Base-by-base conservation (phyloP, 2,113 vertebrate species). In the Echinops telfairi region DNA sequence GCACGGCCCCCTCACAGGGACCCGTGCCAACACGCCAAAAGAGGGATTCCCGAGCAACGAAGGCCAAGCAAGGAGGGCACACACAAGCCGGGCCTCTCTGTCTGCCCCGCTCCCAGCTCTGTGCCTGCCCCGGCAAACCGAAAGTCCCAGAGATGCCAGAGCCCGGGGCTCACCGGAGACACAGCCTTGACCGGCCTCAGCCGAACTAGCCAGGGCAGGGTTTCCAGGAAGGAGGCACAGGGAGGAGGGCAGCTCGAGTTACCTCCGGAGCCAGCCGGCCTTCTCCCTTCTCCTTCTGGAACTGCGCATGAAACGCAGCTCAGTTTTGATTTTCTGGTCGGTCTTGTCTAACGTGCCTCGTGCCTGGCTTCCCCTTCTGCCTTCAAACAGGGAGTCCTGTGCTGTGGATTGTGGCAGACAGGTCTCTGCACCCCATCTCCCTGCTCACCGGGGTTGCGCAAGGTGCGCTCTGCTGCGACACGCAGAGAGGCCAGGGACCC, bases 381-480 rank as follows among this genome's bases (percentile, higher is more conserved):
- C 27, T 60, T 66, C 78, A 85, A 27, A 23, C 36, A 36, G 40
- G 68, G 62, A 90, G 82, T 43, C 79, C 88, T 40, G 76, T 81
- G 62, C 66, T 57, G 17, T 19, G 87, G 84, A 85, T 70, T 62
- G 81, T 88, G 89, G 95, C 86, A 95, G 94, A 62, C 93, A 95
- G 90, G 84, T 96, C 94, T 93, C 93, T 86, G 96, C 70, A 91
- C 90, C 86, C 76, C 78, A 96, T 92, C 94, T 94, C 71, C 14
- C 80, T 1, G 84, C 83, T 95, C 83, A 6, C 58, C 5, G 2
- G 6, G 1, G 19, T 94, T 96, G 91, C 81, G 23, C 94, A 96
- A 97, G 83, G 73, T 4, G 7, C 29, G n/a, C 90, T 92, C 89
- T 97, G 95, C 95, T 89, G 76, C 12, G 77, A 95, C 95, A 93